These are phyloP conservation scores for Saguinus imperator DNA, from an alignment of 2,113 vertebrate genomes.

Conservation along the genomic window DNA sequence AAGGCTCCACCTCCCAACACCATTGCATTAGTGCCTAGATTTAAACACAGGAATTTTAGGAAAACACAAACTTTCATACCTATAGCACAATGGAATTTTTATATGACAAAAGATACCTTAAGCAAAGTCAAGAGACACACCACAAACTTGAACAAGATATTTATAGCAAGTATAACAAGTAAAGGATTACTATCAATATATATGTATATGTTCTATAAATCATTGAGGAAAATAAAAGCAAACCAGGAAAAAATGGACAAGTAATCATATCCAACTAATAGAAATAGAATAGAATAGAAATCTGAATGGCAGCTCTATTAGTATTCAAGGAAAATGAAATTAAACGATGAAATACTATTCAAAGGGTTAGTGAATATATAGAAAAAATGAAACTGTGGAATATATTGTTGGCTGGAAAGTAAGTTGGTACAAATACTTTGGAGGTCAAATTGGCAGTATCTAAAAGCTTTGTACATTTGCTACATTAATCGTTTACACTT, in stretches of 20 bases:
- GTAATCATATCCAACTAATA: background rate
- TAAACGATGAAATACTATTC: background rate
- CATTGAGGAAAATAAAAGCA: slow-evolving; percentile 17
- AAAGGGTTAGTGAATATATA: background rate
- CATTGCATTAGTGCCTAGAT: background rate
- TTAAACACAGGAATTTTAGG: background rate
- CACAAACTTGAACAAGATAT: background rate
- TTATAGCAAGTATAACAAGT: background rate
- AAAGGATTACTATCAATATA: background rate
- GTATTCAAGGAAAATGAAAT: background rate
- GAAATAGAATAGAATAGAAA: background rate
- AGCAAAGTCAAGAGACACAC: background rate
- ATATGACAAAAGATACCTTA: background rate
- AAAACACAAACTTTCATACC: background rate
- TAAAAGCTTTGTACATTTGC: background rate
- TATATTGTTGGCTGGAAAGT: background rate
- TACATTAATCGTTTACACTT: background rate
- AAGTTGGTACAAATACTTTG: background rate
- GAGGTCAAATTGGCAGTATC: background rate
- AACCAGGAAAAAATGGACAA: background rate
- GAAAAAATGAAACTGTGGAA: background rate
- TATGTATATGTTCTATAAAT: background rate
- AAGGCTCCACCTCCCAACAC: background rate
- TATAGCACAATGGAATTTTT: background rate
- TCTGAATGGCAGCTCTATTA: background rate